Base-by-base conservation (phyloP, 2,113 vertebrate genomes). In the Setophaga coronata region DNA sequence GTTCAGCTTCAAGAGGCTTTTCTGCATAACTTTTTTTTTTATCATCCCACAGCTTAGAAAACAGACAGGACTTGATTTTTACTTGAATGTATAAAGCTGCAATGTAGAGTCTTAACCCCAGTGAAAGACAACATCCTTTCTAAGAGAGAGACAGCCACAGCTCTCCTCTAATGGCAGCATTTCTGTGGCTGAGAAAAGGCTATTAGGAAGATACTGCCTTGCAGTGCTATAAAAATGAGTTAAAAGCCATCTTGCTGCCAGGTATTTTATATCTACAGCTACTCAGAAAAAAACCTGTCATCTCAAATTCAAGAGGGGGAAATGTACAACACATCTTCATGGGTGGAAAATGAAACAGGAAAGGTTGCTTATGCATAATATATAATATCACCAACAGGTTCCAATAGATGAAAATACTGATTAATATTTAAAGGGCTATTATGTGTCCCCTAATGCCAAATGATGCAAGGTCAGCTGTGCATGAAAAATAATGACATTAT, bases 371-470 rank as follows among this genome's bases (percentile, higher is more conserved):
- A 86, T 82, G 64, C 82, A 50, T 82, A 78, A 60, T 79, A 25
- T 33, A 65, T 92, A 84, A 86, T 61, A 87, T 56, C 69, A 25
- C 33, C 69, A 94, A 72, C 79, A 82, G 93, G 82, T 87, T 89
- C 77, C 80, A 83, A 42, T 58, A 77, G 43, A 36, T 69, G 24
- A 93, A 82, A 92, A 89, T 28, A 90, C 31, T 76, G 29, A 42
- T 96, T 87, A 94, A 88, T 74, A 96, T 89, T 95, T 94, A 13
- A 89, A 93, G 25, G 51, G n/a, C 14, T 95, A 82, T 94, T 95
- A 51, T 90, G 45, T 60, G 81, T 25, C 45, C 48, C 66, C 79
- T 50, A 60, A 67, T 16, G 82, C 73, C 88, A 66, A 95, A 53
- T 65, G 6, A 61, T 87, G 51, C 54, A 92, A 89, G 82, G 64